Conservation (phyloP, 2,888 invertebrate species). For the Nomada hirtipes region DNA sequence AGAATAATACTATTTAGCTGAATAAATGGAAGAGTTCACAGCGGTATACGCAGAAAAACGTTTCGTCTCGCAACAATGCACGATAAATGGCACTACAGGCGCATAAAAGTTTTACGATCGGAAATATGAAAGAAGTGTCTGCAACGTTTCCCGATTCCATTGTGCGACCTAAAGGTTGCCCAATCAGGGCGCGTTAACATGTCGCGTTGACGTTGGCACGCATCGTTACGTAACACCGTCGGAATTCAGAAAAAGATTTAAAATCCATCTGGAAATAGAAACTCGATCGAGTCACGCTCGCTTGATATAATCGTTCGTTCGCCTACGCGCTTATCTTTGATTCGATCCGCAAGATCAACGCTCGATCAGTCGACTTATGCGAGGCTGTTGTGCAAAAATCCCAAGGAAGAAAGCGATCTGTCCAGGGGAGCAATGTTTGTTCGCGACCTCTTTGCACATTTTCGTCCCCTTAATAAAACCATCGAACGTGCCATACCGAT, state of each 20-base stretch:
- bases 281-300: slow-evolving; percentile 42
- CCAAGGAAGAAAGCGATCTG: too few species aligned
- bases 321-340: slow-evolving; percentile 34
- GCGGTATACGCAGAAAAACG: neutral
- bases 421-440: too few species aligned
- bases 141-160: slow-evolving; percentile 1
- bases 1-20: neutral
- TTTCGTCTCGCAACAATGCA: neutral
- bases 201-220: slow-evolving; percentile 31
- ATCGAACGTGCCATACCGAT: neutral
- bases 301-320: slow-evolving; percentile 38
- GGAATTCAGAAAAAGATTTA: slow-evolving; percentile 27
- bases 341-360: slow-evolving; percentile 36
- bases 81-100: neutral
- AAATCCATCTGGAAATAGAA: slow-evolving; percentile 49
- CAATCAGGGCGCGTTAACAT: neutral
- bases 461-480: neutral
- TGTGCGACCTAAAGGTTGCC: too few species aligned
- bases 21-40: neutral
- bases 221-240: slow-evolving; percentile 22
- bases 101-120: slow-evolving; percentile 29
- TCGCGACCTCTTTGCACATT: neutral
- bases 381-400: slow-evolving; percentile 14
- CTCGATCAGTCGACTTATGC: slow-evolving; percentile 13
- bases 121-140: slow-evolving; percentile 1